Evolutionary conservation across 2,797 vertebrate species (phyloP), one percentile per base, ranked within the genome.

Genomic region (Coilia nasus): DNA sequence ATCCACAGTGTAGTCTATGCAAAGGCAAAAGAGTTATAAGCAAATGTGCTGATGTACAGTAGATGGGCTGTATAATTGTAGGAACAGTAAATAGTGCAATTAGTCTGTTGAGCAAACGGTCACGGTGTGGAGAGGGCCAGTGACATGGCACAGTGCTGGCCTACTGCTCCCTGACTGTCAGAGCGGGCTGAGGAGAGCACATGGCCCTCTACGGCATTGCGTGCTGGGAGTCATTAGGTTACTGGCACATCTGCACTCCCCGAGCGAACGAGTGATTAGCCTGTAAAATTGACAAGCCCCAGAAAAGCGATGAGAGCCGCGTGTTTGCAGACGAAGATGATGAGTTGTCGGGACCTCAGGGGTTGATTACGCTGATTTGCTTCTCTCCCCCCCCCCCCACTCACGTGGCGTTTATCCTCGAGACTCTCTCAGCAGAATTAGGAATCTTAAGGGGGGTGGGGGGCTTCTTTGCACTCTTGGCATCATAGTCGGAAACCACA

Each of bases 341-440:
- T 67, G 64, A 31, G 62, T 28, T 15, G 25, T 14, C 14, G 25
- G 12, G 87, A 84, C 62, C 64, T n/a, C 56, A 71, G 71, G 71
- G 87, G 23, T 67, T 86, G 87, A 88, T 88, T 88, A 83, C 60
- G 21, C 85, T 50, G 50, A 83, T 83, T 86, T 28, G 83, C 25
- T 59, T 41, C 0, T 12, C 64, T 0, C 2, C 28, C 9, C 10
- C 11, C 60, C 23, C 23, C 25, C n/a, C 60, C 0, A 25, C 60
- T 64, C n/a, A 0, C 10, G n/a, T 64, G 11, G 9, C n/a, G 12
- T 25, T 28, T 15, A 6, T 15, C 50, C 2, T 2, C 50, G 2
- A 0, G 12, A 41, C 35, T 41, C 35, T 41, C 35, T 41, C 35
- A 5, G 5, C 35, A 3, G 64, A 71, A 31, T 71, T 15, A 10